These are phyloP conservation scores for Lithophane leautieri DNA, from an alignment of 2,888 invertebrate genomes.

Conservation along the genomic window DNA sequence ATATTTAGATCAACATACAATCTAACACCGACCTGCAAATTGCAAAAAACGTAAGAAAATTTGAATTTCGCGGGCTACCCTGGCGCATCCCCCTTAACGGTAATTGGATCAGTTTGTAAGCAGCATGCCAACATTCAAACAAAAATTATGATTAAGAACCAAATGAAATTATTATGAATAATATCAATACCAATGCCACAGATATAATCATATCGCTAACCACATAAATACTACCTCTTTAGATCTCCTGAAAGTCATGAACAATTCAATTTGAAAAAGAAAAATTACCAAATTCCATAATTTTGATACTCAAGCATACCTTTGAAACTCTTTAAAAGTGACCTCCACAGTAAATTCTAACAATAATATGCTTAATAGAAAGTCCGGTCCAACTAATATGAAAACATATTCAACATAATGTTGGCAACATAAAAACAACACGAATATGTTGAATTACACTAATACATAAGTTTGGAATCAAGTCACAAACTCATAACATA, in stretches of 20 bases:
- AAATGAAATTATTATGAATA: too few relatives aligned
- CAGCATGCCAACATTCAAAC: too few relatives aligned
- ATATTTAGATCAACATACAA: too few relatives aligned
- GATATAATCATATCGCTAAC: background rate
- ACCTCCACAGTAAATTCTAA: slow-evolving; percentile 1
- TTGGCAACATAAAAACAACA: slow-evolving; percentile 38
- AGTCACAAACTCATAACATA: slow-evolving; percentile 20
- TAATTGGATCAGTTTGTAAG: background rate
- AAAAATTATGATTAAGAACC: too few relatives aligned
- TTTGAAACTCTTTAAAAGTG: slow-evolving; percentile 20
- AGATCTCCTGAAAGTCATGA: background rate
- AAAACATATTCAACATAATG: slow-evolving; percentile 28
- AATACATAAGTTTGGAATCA: slow-evolving; percentile 43
- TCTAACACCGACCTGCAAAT: too few relatives aligned
- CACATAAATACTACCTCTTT: background rate
- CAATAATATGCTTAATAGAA: slow-evolving; percentile 24
- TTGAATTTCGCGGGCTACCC: too few relatives aligned
- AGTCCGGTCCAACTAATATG: slow-evolving; percentile 31
- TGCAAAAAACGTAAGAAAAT: too few relatives aligned
- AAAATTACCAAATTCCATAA: background rate
- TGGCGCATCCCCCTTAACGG: too few relatives aligned
- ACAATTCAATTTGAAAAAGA: background rate
- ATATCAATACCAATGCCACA: background rate
- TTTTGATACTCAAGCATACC: background rate
- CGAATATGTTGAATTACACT: slow-evolving; percentile 35